These are phyloP conservation scores for Cryptocephalus primarius DNA, from an alignment of 2,888 invertebrate species.

Conservation along the genomic window DNA sequence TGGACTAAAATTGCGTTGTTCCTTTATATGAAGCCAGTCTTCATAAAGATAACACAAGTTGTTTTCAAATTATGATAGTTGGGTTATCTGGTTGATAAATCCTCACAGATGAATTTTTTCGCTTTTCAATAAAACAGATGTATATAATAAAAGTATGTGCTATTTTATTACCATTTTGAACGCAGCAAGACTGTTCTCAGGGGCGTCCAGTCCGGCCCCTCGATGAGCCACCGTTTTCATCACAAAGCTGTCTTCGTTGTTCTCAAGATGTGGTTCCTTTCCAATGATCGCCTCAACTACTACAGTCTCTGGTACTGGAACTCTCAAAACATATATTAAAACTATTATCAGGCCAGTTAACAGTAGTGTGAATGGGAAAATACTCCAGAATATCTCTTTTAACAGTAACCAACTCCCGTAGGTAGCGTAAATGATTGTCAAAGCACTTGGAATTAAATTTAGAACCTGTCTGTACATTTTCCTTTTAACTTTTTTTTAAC, in stretches of 20 bases:
- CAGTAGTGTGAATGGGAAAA: constrained; percentile 27
- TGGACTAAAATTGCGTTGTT: too few relatives aligned
- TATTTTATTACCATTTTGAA: constrained; percentile 58
- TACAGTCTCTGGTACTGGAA: constrained; percentile 36
- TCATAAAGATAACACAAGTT: too few relatives aligned
- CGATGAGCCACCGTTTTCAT: constrained; percentile 62
- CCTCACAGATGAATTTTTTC: too few relatives aligned
- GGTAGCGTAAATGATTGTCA: constrained; percentile 19
- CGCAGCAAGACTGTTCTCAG: constrained; percentile 68
- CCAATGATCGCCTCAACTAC: constrained; percentile 40
- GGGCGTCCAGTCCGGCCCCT: constrained; percentile 65
- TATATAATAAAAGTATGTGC: too few relatives aligned
- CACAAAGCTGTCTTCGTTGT: constrained; percentile 37
- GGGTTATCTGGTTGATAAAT: too few relatives aligned
- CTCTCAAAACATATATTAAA: constrained; percentile 41
- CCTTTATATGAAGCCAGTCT: too few relatives aligned
- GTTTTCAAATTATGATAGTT: too few relatives aligned
- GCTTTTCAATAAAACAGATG: too few relatives aligned
- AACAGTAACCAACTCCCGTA: constrained; percentile 26
- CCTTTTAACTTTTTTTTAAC: background rate
- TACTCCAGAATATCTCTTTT: constrained; percentile 24
- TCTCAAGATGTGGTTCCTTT: constrained; percentile 42
- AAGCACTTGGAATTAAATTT: constrained; percentile 16
- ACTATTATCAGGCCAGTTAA: constrained; percentile 21
- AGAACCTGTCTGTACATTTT: constrained; percentile 17